Evolutionary conservation across 2,797 vertebrate species (phyloP).

Genomic region (Phataginus tetradactyla): DNA sequence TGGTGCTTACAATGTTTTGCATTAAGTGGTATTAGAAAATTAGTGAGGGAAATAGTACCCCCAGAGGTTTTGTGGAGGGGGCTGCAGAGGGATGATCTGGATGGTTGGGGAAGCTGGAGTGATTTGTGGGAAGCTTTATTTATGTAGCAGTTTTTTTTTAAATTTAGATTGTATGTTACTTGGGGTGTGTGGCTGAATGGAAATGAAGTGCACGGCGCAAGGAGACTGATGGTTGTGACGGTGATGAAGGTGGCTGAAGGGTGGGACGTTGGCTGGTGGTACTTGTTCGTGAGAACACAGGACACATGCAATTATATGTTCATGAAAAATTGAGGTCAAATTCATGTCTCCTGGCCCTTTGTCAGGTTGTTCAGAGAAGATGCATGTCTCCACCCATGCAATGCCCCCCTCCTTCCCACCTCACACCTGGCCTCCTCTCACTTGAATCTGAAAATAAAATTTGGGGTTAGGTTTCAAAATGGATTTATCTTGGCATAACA

Average conservation of each 20-base stretch:
- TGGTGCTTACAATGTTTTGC: background rate
- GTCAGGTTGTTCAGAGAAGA: background rate
- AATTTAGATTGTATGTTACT: background rate
- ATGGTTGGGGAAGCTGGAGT: background rate
- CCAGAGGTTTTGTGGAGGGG: background rate
- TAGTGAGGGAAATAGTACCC: background rate
- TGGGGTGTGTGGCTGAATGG: background rate
- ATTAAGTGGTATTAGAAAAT: background rate
- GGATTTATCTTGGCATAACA: background rate
- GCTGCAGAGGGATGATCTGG: background rate
- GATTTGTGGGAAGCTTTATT: background rate
- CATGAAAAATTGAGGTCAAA: background rate
- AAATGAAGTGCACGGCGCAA: background rate
- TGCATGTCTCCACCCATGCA: background rate
- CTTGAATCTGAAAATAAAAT: background rate
- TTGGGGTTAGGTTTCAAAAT: conserved; percentile 37
- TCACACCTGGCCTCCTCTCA: background rate
- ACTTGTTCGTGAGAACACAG: background rate
- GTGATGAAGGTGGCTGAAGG: background rate
- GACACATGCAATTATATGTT: background rate
- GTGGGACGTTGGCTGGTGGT: no score
- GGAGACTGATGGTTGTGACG: background rate
- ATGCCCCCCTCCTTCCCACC: background rate
- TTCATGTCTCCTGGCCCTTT: background rate
- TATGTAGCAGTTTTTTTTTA: background rate